phyloP scores from a whole-genome alignment of 1,140 invertebrate species.

The Schlechtendalia chinensis region DNA sequence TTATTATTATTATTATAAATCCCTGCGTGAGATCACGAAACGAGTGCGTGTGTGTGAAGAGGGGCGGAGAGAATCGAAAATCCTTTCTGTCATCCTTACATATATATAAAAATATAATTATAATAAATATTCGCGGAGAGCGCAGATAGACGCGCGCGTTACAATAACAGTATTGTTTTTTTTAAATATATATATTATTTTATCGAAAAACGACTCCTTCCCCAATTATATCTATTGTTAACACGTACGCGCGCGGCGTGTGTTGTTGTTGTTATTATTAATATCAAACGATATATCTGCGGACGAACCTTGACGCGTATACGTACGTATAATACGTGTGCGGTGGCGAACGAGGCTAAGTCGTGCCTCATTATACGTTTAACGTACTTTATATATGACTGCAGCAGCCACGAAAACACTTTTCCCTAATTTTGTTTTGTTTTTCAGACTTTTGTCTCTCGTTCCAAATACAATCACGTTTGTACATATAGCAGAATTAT shows the following conservation, averaged over 20 bases:
- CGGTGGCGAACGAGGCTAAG: constrained; percentile 24
- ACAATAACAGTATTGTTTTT: background rate
- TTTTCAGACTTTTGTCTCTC: constrained; percentile 1
- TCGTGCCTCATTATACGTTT: constrained; percentile 33
- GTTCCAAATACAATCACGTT: background rate
- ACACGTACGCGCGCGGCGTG: background rate
- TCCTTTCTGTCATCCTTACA: background rate
- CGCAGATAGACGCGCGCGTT: background rate
- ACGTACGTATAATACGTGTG: background rate
- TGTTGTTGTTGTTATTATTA: constrained; percentile 30
- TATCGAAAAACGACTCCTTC: background rate
- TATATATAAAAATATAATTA: too few relatives aligned
- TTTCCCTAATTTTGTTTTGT: constrained; percentile 18
- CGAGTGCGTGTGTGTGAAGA: too few relatives aligned
- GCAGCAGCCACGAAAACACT: constrained; percentile 15
- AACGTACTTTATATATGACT: too few relatives aligned
- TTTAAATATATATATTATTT: background rate
- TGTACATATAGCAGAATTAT: too few relatives aligned
- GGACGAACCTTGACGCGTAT: constrained; percentile 20
- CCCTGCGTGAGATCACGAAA: constrained; percentile 22
- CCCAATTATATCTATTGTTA: background rate
- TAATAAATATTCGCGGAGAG: too few relatives aligned
- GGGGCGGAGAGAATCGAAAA: background rate
- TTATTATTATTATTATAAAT: constrained; percentile 41
- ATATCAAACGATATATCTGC: constrained; percentile 38